Evolutionary conservation across 2,888 invertebrate species (phyloP).

Genomic region (Microplitis manilae): DNA sequence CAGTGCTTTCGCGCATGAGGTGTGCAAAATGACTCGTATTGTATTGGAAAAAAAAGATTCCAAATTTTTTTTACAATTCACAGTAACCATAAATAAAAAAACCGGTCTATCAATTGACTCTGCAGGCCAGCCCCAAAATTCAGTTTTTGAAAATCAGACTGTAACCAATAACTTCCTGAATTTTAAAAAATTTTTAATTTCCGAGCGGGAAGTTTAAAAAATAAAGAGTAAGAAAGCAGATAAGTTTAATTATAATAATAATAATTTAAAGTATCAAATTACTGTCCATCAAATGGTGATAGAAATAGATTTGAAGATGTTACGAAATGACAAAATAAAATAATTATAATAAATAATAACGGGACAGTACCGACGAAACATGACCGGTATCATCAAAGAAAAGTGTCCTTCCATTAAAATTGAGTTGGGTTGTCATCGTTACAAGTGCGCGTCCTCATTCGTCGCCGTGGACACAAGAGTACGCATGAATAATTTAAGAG

Average conservation of each 20-base stretch:
- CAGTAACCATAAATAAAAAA: too few relatives aligned
- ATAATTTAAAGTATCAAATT: conserved; percentile 21
- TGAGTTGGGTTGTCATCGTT: conserved; percentile 26
- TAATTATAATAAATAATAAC: conserved; percentile 10
- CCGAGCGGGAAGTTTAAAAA: not conserved
- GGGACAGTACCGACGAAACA: conserved; percentile 35
- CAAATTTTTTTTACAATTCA: too few relatives aligned
- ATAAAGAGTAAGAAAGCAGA: not conserved
- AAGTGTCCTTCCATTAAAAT: conserved; percentile 29
- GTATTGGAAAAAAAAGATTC: too few relatives aligned
- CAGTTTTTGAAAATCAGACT: too few relatives aligned
- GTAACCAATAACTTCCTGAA: too few relatives aligned
- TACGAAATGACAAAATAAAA: not conserved
- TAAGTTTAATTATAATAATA: too few relatives aligned
- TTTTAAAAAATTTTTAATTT: too few relatives aligned
- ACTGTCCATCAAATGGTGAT: not conserved
- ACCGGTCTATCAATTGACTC: too few relatives aligned
- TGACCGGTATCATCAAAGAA: conserved; percentile 40
- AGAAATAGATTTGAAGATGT: not conserved
- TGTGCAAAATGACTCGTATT: too few relatives aligned
- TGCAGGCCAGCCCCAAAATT: too few relatives aligned
- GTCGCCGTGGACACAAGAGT: conserved; percentile 7
- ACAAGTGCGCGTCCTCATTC: conserved; percentile 22
- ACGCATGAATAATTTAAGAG: conserved; percentile 9
- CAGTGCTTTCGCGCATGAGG: too few relatives aligned